These are phyloP conservation scores for Ferdinandea cuprea DNA, from an alignment of 2,888 invertebrate species.

Conservation along the genomic window DNA sequence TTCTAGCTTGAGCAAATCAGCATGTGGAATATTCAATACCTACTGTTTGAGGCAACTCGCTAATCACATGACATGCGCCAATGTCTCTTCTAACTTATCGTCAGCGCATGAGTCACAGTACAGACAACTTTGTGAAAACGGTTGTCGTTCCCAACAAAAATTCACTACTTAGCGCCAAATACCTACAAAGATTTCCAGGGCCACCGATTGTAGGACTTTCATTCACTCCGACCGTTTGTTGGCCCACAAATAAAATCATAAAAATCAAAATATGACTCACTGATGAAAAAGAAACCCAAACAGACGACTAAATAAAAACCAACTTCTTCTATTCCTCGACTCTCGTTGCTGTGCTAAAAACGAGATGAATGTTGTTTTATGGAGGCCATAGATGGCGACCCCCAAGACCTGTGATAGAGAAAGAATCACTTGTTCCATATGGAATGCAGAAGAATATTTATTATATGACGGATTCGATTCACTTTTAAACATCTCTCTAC, in stretches of 20 bases:
- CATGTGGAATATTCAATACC: no score
- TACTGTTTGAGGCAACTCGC: no score
- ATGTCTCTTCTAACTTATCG: no score
- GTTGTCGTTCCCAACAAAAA: background rate
- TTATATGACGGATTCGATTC: constrained; percentile 17
- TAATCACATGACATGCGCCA: no score
- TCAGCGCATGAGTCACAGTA: background rate
- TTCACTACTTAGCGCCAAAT: background rate
- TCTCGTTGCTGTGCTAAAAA: constrained; percentile 25
- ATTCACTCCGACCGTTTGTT: constrained; percentile 23
- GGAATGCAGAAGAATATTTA: constrained; percentile 1
- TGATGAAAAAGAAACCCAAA: background rate
- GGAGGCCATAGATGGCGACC: constrained; percentile 16
- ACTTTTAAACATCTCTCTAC: background rate
- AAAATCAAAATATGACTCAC: constrained; percentile 43
- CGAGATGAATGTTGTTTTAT: constrained; percentile 23
- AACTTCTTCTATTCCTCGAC: constrained; percentile 7
- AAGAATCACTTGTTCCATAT: constrained; percentile 10
- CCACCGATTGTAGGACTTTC: background rate
- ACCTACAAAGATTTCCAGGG: background rate
- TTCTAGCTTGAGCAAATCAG: no score
- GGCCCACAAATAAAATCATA: constrained; percentile 32
- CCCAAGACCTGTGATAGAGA: constrained; percentile 19
- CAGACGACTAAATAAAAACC: constrained; percentile 12
- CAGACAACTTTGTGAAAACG: background rate